Evolutionary conservation across 2,113 vertebrate genomes (phyloP), one percentile per base, ranked within the genome.

Genomic region (Clarias macrocephalus): DNA sequence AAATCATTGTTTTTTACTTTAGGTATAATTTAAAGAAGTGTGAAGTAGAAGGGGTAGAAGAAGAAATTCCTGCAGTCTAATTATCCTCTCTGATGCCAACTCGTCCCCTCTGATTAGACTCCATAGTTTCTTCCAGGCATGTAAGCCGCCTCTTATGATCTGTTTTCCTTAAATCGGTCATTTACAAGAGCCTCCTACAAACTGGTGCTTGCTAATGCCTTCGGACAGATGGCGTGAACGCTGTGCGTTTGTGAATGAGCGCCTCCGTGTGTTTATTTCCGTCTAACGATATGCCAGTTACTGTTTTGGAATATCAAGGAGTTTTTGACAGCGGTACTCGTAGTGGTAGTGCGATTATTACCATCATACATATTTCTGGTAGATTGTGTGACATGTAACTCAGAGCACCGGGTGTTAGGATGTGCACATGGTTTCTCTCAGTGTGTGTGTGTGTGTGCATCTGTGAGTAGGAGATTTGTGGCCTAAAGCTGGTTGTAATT

Each of bases 151-250:
- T 88, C 89, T 89, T n/a, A 19, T 65, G 73, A 94, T 90, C 90
- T 89, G 66, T 86, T 90, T 86, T 90, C 84, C 86, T 93, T 93
- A 93, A 92, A 94, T 88, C 91, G 85, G 88, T 88, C 81, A 0
- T 94, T 94, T 93, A 93, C 73, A 92, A 88, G 89, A 92, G 83
- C 92, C 88, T 90, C 88, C 86, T 92, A 90, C 85, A 90, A 42
- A 90, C 88, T 92, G 88, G 81, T 94, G 65, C 73, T 19, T 15
- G 87, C 82, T 72, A 89, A 76, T 85, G 37, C 18, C 77, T 73
- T 13, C 30, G n/a, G 83, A 87, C 70, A 48, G 68, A 57, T 42
- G 42, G 5, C 30, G 77, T 88, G 59, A 21, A 56, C 23, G 62
- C n/a, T 3, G 16, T 59, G 18, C 28, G 12, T 60, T 33, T 79